These are phyloP conservation scores for Neodiprion pinetum DNA, from an alignment of 1,140 invertebrate genomes.

Conservation along the genomic window DNA sequence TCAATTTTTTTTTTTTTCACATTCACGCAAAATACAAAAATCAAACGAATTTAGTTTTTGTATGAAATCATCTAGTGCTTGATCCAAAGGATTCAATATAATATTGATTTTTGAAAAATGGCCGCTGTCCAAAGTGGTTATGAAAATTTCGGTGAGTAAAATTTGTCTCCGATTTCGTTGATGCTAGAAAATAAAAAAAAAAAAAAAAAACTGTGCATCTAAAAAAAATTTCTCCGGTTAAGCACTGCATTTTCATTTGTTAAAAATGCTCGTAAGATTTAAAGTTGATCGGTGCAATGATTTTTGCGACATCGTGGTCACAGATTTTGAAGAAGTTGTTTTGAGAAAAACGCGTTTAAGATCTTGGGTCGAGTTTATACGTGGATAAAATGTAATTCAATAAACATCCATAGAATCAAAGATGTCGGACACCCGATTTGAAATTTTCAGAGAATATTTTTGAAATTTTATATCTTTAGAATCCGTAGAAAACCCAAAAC, in stretches of 20 bases:
- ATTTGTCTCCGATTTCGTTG: no score
- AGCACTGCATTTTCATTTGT: background rate
- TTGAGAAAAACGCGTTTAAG: background rate
- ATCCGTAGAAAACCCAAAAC: background rate
- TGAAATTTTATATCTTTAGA: background rate
- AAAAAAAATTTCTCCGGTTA: background rate
- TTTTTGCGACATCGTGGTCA: slow-evolving; percentile 1
- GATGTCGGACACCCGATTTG: background rate
- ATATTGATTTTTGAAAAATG: no score
- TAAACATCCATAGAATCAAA: background rate
- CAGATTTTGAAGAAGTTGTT: background rate
- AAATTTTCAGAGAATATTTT: background rate
- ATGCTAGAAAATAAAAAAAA: background rate
- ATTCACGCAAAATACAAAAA: no score
- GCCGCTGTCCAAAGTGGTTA: no score
- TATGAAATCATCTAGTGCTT: no score
- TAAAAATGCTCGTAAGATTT: background rate
- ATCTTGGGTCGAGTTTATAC: background rate
- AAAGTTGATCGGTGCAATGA: background rate
- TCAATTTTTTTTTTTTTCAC: no score
- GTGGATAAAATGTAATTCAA: background rate
- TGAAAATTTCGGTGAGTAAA: background rate
- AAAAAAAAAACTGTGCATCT: background rate
- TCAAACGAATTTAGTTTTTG: no score
- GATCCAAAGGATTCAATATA: no score